Percentiles rank a stretch among this genome's conserved stretches.
phyloP scores from a whole-genome alignment of 2,797 vertebrate species.

The Choloepus didactylus region DNA sequence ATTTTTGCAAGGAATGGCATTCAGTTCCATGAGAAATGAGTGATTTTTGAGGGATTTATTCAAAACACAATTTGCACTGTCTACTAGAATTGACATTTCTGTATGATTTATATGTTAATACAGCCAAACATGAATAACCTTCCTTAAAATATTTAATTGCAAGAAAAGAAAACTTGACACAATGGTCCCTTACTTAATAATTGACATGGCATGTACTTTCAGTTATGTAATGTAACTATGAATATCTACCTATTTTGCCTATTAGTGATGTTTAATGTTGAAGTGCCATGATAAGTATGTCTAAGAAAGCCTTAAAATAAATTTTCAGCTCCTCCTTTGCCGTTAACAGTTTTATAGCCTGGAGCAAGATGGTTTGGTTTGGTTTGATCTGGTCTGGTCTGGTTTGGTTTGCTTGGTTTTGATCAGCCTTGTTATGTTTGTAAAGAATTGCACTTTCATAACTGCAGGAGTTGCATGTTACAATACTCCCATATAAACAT shows the following conservation, averaged over 20 bases:
- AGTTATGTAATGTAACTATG: background rate
- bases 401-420: constrained; percentile 10
- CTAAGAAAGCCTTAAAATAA: constrained; percentile 86
- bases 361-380: constrained; percentile 61
- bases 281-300: constrained; percentile 86
- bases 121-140: constrained; percentile 82
- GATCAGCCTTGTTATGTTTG: constrained; percentile 48
- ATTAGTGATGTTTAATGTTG: constrained; percentile 76
- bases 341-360: constrained; percentile 67
- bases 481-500: background rate
- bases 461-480: constrained; percentile 2
- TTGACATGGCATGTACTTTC: constrained; percentile 71
- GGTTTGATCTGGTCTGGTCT: background rate
- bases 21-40: constrained; percentile 77
- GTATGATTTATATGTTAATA: constrained; percentile 69
- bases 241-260: constrained; percentile 79
- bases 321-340: constrained; percentile 72
- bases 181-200: constrained; percentile 75
- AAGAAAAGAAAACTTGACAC: constrained; percentile 75
- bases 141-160: constrained; percentile 80
- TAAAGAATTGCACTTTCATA: constrained; percentile 43
- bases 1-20: constrained; percentile 77
- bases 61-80: constrained; percentile 82
- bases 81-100: constrained; percentile 73
- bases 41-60: constrained; percentile 59